A percentile compares a stretch with the other conserved stretches of the same genome.
phyloP scores from a whole-genome alignment of 92 coral and sea anemone genomes.

The Epizoanthus stellaris region DNA sequence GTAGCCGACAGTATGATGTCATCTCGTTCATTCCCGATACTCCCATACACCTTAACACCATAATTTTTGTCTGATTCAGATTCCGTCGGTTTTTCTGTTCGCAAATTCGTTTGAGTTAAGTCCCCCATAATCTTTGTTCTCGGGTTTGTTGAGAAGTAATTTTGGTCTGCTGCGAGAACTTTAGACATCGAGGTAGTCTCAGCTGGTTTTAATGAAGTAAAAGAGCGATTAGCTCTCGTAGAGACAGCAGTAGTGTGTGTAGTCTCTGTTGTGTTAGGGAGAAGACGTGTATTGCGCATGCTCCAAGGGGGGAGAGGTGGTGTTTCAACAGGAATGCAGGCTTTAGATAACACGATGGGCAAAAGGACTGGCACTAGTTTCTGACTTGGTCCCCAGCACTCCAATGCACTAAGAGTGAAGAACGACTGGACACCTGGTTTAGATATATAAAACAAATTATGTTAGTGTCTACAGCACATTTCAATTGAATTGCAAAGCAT shows the following conservation, averaged over 20 bases:
- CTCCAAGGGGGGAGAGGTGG: neutral
- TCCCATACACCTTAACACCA: neutral
- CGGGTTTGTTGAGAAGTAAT: constrained; percentile 8
- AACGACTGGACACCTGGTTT: neutral
- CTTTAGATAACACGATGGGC: constrained; percentile 1
- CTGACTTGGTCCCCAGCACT: constrained; percentile 32
- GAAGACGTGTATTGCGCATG: neutral
- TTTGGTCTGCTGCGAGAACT: constrained; percentile 11
- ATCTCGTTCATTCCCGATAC: neutral
- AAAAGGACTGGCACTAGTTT: neutral
- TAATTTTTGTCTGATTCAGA: too few species aligned
- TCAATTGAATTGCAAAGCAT: too few species aligned
- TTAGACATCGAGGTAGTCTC: constrained; percentile 18
- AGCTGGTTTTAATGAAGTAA: neutral
- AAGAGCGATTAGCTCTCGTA: neutral
- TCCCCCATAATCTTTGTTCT: neutral
- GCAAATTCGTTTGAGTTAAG: neutral
- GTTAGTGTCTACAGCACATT: neutral
- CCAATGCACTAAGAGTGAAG: constrained; percentile 12
- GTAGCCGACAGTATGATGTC: constrained; percentile 20
- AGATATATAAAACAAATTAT: neutral
- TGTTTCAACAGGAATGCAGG: constrained; percentile 14
- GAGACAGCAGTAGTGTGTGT: neutral
- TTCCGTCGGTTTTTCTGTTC: neutral
- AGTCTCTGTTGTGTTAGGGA: neutral